Conservation (phyloP, 2,797 vertebrate genomes). For the Columba guinea region DNA sequence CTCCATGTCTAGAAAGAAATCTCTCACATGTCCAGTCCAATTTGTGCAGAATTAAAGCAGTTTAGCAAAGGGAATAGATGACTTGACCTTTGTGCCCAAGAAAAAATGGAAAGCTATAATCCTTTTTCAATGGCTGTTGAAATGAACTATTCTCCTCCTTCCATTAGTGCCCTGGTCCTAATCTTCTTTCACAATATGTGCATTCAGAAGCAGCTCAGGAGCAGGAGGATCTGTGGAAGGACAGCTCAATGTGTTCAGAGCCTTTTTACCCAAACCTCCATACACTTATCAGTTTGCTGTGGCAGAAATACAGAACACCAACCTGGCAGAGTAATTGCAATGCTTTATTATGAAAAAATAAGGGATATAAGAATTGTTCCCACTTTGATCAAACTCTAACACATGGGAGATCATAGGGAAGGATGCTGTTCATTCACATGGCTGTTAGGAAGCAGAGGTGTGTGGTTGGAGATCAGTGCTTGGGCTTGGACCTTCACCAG, state of each 20-base stretch:
- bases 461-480: neutral
- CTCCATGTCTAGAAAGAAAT: constrained; percentile 3
- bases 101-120: constrained; percentile 28
- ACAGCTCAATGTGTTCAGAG: rapidly evolving
- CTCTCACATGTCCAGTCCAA: neutral
- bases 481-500: neutral
- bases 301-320: neutral
- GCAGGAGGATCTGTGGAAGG: neutral
- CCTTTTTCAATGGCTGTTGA: constrained; percentile 11
- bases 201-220: neutral
- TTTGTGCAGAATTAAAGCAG: constrained; percentile 19
- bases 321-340: neutral
- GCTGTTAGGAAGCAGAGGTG: neutral
- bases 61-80: constrained; percentile 3
- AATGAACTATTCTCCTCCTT: constrained; percentile 28
- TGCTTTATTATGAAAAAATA: neutral
- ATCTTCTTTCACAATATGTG: neutral
- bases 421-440: neutral
- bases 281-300: neutral
- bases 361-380: neutral
- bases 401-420: rapidly evolving
- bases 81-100: constrained; percentile 14
- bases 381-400: neutral
- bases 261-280: neutral
- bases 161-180: constrained; percentile 9